Base-by-base conservation (phyloP, 1,140 invertebrate genomes). In the Drosophila repletoides region DNA sequence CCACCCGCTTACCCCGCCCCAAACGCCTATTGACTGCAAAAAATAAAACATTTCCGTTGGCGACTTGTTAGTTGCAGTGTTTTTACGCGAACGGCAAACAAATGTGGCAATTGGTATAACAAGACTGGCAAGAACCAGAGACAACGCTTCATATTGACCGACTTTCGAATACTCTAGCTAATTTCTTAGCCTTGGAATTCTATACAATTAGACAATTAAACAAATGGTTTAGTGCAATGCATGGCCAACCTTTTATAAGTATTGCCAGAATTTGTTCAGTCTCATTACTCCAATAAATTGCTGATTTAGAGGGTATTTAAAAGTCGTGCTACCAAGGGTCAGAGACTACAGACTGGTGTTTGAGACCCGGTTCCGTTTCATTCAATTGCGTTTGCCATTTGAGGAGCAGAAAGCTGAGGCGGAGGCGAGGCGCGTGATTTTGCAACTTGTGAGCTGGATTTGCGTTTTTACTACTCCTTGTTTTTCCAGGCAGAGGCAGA, bases 381-480 rank as follows among this genome's bases (percentile, higher is more conserved):
- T 77, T 76, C 73, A 76, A 43, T 55, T 43, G 36, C 5, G 49
- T 28, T n/a, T n/a, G n/a, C n/a, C n/a, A n/a, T n/a, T n/a, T n/a
- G n/a, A n/a, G n/a, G n/a, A n/a, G n/a, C n/a, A n/a, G n/a, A n/a
- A n/a, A n/a, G n/a, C n/a, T n/a, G n/a, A n/a, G n/a, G n/a, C n/a
- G n/a, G n/a, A n/a, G n/a, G 14, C 75, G 60, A 79, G 71, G 79
- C 74, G 75, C 79, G 80, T 84, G 79, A 84, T 84, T 84, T 86
- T 83, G 80, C 80, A 79, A 75, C 79, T 86, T 79, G 70, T 84
- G 80, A 70, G 58, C 53, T 65, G 71, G 80, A 83, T 86, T 79
- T 79, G 71, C 60, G 58, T 52, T n/a, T 72, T 53, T 48, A 81
- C 79, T 77, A 77, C n/a, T n/a, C n/a, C n/a, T 84, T 83, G 84